Base-by-base conservation (phyloP, 2,888 invertebrate genomes). In the Troides oblongomaculatus region DNA sequence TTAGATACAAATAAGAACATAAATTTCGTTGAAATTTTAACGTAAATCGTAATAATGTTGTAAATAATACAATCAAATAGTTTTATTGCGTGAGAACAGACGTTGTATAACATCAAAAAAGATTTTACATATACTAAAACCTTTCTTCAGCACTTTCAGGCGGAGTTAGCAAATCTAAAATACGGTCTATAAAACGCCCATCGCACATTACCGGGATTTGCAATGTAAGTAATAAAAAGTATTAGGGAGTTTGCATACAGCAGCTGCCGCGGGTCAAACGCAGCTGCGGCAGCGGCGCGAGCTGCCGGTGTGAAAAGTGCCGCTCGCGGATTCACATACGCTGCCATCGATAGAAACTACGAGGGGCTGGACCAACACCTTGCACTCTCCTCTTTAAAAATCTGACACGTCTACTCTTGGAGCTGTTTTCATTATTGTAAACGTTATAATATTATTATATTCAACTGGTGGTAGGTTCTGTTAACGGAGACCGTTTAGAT, bases 171-270 rank as follows among this genome's bases (percentile, higher is more conserved):
- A 72, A 60, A 68, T 62, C 70, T 80, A 78, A 79, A 77, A 75
- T 76, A 78, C 73, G 77, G 73, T 76, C 72, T 77, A 79, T 73
- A 78, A 78, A 79, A 78, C 80, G 80, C 78, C 81, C 76, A 77
- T 80, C 66, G 74, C 72, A 70, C 72, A 75, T 75, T 72, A 72
- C 70, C 71, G 75, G 76, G 74, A 77, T 72, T 68, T 74, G 72
- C 71, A 66, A 72, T 72, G 74, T 73, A 72, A 74, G 84, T 81
- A 88, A 90, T 90, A 90, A 90, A 90, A 88, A 87, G 83, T 84
- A 81, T 87, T 89, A 90, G 90, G 90, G 89, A 82, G 91, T 90
- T 90, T 90, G 90, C 92, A 91, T 90, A 91, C 85, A 80, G 74
- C 77, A 78, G 78, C 75, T 75, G 76, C 77, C 77, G 78, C 78